These are phyloP conservation scores for Rhopalosiphum nymphaeae DNA, from an alignment of 2,888 invertebrate genomes.

Conservation along the genomic window DNA sequence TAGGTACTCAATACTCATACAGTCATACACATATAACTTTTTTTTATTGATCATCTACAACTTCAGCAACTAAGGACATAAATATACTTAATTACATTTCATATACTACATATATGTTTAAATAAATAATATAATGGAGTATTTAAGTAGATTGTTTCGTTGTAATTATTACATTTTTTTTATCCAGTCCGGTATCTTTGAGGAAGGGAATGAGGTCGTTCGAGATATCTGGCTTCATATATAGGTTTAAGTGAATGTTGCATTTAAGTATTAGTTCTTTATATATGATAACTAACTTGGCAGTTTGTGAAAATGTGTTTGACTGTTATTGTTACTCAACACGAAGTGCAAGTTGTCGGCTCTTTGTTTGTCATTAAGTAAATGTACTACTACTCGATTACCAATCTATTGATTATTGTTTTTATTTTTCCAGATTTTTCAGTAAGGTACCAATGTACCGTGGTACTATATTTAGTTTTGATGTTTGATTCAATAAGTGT, in stretches of 20 bases:
- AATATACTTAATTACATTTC: background rate
- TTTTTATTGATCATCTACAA: background rate
- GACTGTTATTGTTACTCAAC: background rate
- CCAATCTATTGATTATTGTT: background rate
- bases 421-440: background rate
- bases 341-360: background rate
- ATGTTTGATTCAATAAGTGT: background rate
- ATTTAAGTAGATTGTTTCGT: background rate
- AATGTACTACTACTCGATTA: background rate
- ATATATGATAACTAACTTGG: background rate
- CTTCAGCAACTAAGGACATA: background rate
- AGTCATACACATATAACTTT: background rate
- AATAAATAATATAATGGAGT: background rate
- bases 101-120: background rate
- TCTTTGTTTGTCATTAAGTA: background rate
- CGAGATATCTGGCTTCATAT: background rate
- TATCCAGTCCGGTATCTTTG: background rate
- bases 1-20: background rate
- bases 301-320: background rate
- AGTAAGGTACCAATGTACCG: background rate
- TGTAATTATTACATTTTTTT: background rate
- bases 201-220: conserved; percentile 2
- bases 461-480: background rate
- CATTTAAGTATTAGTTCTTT: background rate
- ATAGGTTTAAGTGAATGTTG: background rate